phyloP scores from a whole-genome alignment of 2,888 invertebrate species.

The Eristalinus aeneus region DNA sequence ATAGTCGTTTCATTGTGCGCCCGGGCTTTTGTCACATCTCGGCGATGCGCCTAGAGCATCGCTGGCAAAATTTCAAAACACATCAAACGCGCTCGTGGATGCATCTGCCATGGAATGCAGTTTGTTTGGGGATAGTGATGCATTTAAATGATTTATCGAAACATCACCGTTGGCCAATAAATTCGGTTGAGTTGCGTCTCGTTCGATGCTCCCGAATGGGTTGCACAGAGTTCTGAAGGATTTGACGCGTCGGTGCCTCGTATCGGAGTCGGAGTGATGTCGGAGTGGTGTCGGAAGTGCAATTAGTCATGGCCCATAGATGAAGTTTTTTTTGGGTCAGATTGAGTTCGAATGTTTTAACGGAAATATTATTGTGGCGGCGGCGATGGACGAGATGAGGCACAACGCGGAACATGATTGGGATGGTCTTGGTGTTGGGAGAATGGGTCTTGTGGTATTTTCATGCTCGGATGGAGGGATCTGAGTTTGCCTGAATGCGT shows the following conservation, averaged over 20 bases:
- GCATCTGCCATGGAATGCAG: constrained; percentile 38
- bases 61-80: constrained; percentile 61
- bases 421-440: not conserved
- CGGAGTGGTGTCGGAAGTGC: constrained; percentile 25
- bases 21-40: not conserved
- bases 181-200: not conserved
- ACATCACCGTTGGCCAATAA: constrained; percentile 26
- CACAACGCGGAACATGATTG: not conserved
- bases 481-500: not conserved
- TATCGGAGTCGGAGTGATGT: constrained; percentile 6
- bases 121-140: not conserved
- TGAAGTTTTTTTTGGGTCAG: constrained; percentile 5
- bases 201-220: not conserved
- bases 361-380: not conserved
- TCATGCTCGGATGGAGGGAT: not conserved
- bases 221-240: not conserved
- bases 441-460: not conserved
- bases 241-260: constrained; percentile 1
- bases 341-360: constrained; percentile 5
- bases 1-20: not conserved
- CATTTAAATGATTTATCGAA: constrained; percentile 38
- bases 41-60: not conserved
- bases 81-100: constrained; percentile 2
- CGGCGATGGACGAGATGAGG: not conserved
- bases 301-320: constrained; percentile 35